Evolutionary conservation across 2,797 vertebrate species (phyloP).

Genomic region (Acrocephalus scirpaceus): DNA sequence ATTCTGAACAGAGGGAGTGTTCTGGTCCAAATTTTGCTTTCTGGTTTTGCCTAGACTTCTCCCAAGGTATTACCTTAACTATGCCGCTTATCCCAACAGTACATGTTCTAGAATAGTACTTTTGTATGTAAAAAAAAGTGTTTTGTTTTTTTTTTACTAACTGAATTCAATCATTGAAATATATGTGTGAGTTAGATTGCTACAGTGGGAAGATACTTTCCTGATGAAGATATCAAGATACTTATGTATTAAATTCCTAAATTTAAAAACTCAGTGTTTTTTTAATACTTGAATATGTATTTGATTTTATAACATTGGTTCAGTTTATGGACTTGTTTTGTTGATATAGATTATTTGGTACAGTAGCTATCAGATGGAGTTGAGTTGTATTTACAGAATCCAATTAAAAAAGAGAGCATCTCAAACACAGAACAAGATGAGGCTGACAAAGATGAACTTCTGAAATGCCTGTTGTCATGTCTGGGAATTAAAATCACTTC

Average conservation of each 20-base stretch:
- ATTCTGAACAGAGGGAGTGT: not conserved
- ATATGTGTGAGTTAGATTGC: not conserved
- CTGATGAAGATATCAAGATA: not conserved
- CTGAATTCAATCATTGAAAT: not conserved
- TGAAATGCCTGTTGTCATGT: not conserved
- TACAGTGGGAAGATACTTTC: not conserved
- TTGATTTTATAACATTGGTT: not conserved
- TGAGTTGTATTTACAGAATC: not conserved
- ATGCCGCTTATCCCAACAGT: not conserved
- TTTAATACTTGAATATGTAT: not conserved
- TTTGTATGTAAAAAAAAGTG: not conserved
- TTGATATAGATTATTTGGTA: not conserved
- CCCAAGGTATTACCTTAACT: not conserved
- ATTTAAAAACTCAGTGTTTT: fast-evolving
- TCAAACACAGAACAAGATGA: not conserved
- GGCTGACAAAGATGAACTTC: not conserved
- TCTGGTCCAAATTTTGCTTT: slow-evolving; percentile 3
- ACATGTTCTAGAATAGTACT: not conserved
- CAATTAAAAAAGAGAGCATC: not conserved
- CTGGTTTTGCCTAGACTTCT: not conserved
- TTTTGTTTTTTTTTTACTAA: not conserved
- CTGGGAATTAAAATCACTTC: not conserved
- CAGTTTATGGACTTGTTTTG: not conserved
- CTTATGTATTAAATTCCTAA: not conserved
- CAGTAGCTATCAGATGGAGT: not conserved